phyloP scores from a whole-genome alignment of 2,113 vertebrate genomes.

The Hymenochirus boettgeri region DNA sequence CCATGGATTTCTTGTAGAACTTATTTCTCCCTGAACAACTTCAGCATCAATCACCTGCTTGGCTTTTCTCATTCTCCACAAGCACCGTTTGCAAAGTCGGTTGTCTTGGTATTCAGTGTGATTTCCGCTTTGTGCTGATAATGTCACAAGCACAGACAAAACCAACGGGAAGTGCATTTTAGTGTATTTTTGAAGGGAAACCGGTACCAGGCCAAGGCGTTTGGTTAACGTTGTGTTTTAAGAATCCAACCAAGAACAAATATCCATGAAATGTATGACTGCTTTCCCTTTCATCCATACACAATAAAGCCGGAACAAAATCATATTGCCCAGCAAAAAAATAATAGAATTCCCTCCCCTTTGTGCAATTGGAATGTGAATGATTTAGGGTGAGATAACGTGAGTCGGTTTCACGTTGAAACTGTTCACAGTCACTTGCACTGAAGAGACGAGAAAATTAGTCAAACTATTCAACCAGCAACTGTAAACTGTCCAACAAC shows the following conservation, averaged over 20 bases:
- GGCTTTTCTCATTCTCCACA: neutral
- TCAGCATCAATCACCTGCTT: conserved; percentile 3
- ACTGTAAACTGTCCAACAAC: too few relatives aligned
- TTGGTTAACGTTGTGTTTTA: conserved; percentile 15
- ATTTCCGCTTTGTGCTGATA: neutral
- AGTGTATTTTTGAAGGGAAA: neutral
- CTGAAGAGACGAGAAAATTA: too few relatives aligned
- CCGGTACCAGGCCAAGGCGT: conserved; percentile 12
- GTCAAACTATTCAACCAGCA: too few relatives aligned
- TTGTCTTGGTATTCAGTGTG: neutral
- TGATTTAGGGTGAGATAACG: conserved; percentile 7
- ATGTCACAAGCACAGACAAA: conserved; percentile 16
- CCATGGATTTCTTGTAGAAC: too few relatives aligned
- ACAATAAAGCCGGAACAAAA: conserved; percentile 12
- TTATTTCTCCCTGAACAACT: neutral
- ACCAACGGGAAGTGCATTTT: conserved; percentile 15
- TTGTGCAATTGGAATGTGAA: neutral
- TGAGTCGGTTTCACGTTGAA: neutral
- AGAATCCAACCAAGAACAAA: conserved; percentile 19
- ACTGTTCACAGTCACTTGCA: too few relatives aligned
- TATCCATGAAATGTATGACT: neutral
- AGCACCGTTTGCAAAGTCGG: conserved; percentile 3
- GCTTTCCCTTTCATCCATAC: neutral
- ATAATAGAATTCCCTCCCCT: conserved; percentile 24
- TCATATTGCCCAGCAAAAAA: conserved; percentile 18